A percentile compares a stretch with the other conserved stretches of the same genome.
Evolutionary conservation across 2,113 vertebrate genomes (phyloP).

Genomic region (Archocentrus centrarchus): DNA sequence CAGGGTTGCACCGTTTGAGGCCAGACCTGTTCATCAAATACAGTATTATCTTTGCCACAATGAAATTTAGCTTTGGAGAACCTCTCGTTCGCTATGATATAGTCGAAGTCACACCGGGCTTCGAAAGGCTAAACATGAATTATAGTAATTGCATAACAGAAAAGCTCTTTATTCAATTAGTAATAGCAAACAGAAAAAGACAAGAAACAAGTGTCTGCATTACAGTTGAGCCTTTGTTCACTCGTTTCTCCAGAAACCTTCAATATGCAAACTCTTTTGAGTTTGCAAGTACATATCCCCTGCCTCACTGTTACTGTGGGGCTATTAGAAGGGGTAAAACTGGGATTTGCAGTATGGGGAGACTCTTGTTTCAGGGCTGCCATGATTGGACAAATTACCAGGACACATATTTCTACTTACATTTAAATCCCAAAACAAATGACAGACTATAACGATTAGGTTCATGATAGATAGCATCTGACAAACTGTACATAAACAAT

Average conservation of each 20-base stretch:
- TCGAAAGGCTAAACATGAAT: constrained; percentile 23
- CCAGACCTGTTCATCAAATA: constrained; percentile 66
- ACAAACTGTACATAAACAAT: not conserved
- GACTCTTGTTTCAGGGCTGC: not conserved
- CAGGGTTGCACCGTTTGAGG: constrained; percentile 66
- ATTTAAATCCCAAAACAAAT: not conserved
- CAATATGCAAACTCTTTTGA: not conserved
- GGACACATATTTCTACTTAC: not conserved
- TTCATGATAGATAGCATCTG: not conserved
- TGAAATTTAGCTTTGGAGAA: constrained; percentile 46
- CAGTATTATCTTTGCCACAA: constrained; percentile 70
- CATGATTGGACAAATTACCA: fast-evolving
- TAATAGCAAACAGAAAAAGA: constrained; percentile 12
- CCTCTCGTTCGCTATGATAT: constrained; percentile 3
- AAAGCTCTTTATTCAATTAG: constrained; percentile 8
- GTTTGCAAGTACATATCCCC: not conserved
- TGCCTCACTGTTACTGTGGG: not conserved
- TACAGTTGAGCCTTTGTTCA: constrained; percentile 2
- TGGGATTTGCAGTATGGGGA: not conserved
- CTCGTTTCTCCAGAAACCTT: not conserved
- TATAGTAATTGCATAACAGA: constrained; percentile 11
- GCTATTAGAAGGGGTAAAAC: not conserved
- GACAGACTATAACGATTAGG: not conserved
- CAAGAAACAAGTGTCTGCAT: not conserved
- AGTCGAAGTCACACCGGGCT: constrained; percentile 20